Evolutionary conservation across 2,113 vertebrate genomes (phyloP).

Genomic region (Globicephala melas): DNA sequence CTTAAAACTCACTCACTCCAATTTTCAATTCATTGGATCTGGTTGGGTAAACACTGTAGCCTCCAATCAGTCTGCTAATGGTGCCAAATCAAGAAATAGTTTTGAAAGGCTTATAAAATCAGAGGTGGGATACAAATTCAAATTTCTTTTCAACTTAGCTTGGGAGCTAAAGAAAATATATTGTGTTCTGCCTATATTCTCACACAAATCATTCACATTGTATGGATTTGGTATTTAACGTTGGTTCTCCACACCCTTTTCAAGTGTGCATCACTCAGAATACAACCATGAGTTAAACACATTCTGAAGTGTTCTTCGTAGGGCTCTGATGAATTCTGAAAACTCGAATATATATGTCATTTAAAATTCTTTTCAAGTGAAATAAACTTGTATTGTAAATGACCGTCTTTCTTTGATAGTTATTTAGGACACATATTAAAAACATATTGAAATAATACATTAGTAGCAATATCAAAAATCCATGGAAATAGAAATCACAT

Average conservation of each 20-base stretch:
- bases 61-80: slow-evolving; percentile 33
- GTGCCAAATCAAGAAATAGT: slow-evolving; percentile 43
- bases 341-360: background rate
- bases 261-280: background rate
- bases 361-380: slow-evolving; percentile 7
- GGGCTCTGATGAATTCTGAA: background rate
- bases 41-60: background rate
- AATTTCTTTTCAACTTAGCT: slow-evolving; percentile 43
- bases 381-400: background rate
- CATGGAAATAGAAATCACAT: background rate
- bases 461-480: background rate
- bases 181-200: slow-evolving; percentile 1
- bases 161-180: background rate
- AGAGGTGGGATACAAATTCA: slow-evolving; percentile 28
- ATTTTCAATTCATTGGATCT: slow-evolving; percentile 42
- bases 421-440: background rate
- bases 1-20: slow-evolving; percentile 20
- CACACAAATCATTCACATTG: background rate
- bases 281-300: background rate
- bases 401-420: background rate
- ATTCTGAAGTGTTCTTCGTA: background rate
- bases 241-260: background rate
- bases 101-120: slow-evolving; percentile 41
- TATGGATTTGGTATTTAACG: background rate
- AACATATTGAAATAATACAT: background rate